phyloP scores from a whole-genome alignment of 1,140 invertebrate species.

The Zaprionus ornatus region DNA sequence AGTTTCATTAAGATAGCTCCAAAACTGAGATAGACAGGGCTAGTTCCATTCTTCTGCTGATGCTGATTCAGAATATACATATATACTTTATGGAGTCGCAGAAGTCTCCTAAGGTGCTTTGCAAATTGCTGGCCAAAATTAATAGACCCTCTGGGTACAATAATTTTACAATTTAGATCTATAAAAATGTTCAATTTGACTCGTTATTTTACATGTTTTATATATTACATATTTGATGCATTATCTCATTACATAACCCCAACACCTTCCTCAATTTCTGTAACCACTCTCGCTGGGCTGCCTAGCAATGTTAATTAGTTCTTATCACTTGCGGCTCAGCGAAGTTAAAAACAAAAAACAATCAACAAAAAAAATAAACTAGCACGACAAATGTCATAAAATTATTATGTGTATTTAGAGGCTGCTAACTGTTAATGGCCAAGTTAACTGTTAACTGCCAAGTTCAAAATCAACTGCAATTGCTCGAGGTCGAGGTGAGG shows the following conservation, averaged over 20 bases:
- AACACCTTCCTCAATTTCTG: background rate
- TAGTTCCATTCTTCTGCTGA: no score
- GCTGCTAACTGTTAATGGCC: slow-evolving; percentile 19
- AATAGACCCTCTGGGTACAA: no score
- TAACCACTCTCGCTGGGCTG: slow-evolving; percentile 9
- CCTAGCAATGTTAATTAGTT: slow-evolving; percentile 28
- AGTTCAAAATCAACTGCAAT: slow-evolving; percentile 62
- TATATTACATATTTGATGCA: no score
- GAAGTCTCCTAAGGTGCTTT: no score
- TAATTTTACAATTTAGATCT: no score
- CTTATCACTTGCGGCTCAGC: slow-evolving; percentile 29
- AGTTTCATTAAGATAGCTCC: no score
- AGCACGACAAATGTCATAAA: slow-evolving; percentile 12
- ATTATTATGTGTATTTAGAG: slow-evolving; percentile 16
- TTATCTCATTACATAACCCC: background rate
- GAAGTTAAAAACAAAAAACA: background rate
- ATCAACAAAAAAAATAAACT: background rate
- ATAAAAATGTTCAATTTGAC: no score
- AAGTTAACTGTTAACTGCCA: slow-evolving; percentile 45
- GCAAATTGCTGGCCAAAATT: no score
- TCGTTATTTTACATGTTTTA: no score
- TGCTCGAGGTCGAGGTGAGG: slow-evolving; percentile 35
- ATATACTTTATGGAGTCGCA: no score
- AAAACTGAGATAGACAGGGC: no score
- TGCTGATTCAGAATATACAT: no score